Base-by-base conservation (phyloP, 1,140 invertebrate species). In the Ceratoteleas bidentatus region DNA sequence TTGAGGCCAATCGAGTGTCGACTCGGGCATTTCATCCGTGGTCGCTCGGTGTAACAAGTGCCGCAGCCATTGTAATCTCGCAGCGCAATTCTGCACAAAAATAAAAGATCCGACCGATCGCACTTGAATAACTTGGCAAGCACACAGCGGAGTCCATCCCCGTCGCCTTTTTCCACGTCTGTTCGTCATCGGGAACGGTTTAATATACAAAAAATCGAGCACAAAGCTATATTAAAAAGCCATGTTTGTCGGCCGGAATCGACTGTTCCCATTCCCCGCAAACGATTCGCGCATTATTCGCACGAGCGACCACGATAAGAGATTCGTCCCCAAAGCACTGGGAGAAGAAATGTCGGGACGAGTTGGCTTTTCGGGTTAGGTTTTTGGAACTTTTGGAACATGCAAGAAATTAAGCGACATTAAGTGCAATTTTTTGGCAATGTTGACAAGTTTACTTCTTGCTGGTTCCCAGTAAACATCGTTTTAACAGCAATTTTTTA, bases 1-100 rank as follows among this genome's bases (percentile, higher is more conserved):
- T 72, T 65, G 78, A 74, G 79, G 83, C 81, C 85, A 81, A 86
- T 86, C 83, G 84, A 86, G 83, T 86, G 83, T 77, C 80, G 80
- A 78, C 62, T 83, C 58, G 69, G 80, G 69, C 66, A 82, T 82
- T 82, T 58, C 52, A 65, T 69, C 74, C 52, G 57, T 56, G 69
- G 64, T 62, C 74, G 43, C 34, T 57, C 47, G 54, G 74, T 78
- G 80, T 83, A 83, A 73, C 80, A 83, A 78, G 80, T 83, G 80
- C 80, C 33, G 49, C 54, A 24, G 53, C 74, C 73, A 83, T 83
- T 83, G 80, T 78, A 73, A 74, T 53, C 69, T 47, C 47, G 52
- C 54, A 16, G 53, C 69, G 45, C 74, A 75, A 66, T 83, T 78
- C 70, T 83, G 75, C 81, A 83, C 75, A 79, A 83, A 83, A 83